phyloP scores from a whole-genome alignment of 2,888 invertebrate species.

The Clitarchus hookeri region DNA sequence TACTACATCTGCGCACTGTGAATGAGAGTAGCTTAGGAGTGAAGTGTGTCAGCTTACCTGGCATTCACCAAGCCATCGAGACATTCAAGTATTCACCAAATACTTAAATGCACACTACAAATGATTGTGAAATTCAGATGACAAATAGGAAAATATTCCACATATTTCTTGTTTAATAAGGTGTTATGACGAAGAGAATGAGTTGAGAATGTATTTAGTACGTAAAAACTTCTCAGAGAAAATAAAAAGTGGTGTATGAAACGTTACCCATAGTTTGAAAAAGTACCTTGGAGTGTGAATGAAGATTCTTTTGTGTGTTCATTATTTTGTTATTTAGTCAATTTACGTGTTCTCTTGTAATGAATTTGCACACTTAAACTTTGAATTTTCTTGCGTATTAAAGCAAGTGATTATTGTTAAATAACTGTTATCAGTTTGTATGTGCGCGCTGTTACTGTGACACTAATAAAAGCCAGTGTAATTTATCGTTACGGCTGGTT shows the following conservation, averaged over 20 bases:
- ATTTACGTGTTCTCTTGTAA: conserved; percentile 21
- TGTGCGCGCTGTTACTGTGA: neutral
- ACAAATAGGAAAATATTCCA: conserved; percentile 8
- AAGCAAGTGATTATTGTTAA: conserved; percentile 1
- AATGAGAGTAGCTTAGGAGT: neutral
- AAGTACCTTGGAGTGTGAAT: conserved; percentile 14
- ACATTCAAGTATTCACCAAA: neutral
- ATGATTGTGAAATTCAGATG: neutral
- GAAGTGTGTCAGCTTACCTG: neutral
- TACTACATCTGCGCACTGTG: neutral
- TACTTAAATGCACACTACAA: neutral
- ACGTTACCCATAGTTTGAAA: neutral
- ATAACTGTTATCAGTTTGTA: conserved; percentile 21
- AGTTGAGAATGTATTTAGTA: neutral
- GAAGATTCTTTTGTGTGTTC: neutral
- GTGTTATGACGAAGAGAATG: neutral
- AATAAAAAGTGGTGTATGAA: neutral
- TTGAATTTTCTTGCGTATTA: neutral
- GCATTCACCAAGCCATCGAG: neutral
- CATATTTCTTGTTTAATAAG: neutral
- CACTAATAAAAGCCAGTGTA: conserved; percentile 10
- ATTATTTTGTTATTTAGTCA: conserved; percentile 10
- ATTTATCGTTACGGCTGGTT: conserved; percentile 17
- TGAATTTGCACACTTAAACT: conserved; percentile 18
- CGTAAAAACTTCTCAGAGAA: neutral